These are phyloP conservation scores for Cephus rjabovi DNA, from an alignment of 2,888 invertebrate species.

Conservation along the genomic window DNA sequence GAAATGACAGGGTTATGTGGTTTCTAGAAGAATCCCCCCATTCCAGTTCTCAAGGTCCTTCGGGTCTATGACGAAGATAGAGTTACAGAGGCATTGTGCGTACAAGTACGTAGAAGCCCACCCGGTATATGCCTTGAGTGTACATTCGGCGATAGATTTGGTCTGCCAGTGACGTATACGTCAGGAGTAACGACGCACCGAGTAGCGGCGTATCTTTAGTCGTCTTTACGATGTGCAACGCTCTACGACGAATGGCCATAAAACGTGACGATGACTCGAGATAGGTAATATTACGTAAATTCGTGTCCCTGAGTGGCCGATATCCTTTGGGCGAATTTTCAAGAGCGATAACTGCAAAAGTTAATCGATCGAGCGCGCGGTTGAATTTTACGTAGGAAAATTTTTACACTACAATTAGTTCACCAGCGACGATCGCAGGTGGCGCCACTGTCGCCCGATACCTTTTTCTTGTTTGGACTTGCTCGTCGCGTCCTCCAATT, in stretches of 20 bases:
- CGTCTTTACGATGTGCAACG: neutral
- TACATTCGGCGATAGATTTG: neutral
- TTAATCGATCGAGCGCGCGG: too few species aligned
- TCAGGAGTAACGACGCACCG: neutral
- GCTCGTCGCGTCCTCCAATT: neutral
- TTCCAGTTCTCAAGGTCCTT: neutral
- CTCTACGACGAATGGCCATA: neutral
- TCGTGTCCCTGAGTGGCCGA: too few species aligned
- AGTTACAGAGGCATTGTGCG: conserved; percentile 44
- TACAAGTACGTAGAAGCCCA: neutral
- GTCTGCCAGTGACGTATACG: neutral
- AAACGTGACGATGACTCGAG: neutral
- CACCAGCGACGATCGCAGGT: too few species aligned
- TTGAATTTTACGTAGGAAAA: neutral
- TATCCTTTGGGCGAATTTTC: too few species aligned
- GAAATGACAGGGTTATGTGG: neutral
- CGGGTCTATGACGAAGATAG: conserved; percentile 31
- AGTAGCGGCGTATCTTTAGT: too few species aligned
- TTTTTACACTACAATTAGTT: neutral
- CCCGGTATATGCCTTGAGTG: neutral
- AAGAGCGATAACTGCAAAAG: neutral
- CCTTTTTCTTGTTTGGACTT: too few species aligned
- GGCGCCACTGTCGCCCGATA: too few species aligned
- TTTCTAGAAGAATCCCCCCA: neutral
- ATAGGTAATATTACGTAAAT: too few species aligned